Evolutionary conservation across 2,113 vertebrate genomes (phyloP).

Genomic region (Gallinago media): DNA sequence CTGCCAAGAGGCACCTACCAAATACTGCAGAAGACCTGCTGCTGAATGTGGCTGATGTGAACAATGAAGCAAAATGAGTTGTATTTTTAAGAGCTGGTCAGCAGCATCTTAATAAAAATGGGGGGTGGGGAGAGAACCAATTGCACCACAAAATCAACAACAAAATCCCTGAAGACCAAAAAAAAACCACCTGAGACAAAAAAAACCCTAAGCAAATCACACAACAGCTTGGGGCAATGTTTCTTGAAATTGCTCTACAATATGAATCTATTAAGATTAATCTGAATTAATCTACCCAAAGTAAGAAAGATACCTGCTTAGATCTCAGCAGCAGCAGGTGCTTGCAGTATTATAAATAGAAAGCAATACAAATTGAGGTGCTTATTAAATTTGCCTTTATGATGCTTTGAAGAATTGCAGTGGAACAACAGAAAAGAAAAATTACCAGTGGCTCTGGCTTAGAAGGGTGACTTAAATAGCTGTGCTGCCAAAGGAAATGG

Average conservation of each 20-base stretch:
- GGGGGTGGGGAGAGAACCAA: neutral
- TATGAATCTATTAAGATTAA: neutral
- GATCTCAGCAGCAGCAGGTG: constrained; percentile 38
- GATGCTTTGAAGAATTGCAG: constrained; percentile 57
- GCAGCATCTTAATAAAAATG: neutral
- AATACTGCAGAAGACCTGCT: neutral
- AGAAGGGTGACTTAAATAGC: constrained; percentile 26
- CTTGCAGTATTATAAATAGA: constrained; percentile 49
- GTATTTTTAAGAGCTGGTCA: neutral
- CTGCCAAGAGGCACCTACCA: neutral
- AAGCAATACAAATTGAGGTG: constrained; percentile 48
- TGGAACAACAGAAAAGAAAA: constrained; percentile 33
- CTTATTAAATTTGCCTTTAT: constrained; percentile 60
- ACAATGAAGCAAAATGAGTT: neutral
- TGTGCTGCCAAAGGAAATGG: neutral
- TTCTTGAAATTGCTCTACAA: constrained; percentile 9
- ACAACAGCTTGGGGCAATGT: neutral
- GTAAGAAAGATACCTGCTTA: constrained; percentile 20
- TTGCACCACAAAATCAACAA: neutral
- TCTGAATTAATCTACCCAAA: neutral
- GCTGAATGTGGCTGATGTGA: neutral
- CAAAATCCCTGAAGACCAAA: neutral
- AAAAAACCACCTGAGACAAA: neutral
- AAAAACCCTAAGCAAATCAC: too few relatives aligned
- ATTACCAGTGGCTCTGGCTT: constrained; percentile 20